Evolutionary conservation across 2,888 invertebrate genomes (phyloP).

Genomic region (Drosophila phalerata): DNA sequence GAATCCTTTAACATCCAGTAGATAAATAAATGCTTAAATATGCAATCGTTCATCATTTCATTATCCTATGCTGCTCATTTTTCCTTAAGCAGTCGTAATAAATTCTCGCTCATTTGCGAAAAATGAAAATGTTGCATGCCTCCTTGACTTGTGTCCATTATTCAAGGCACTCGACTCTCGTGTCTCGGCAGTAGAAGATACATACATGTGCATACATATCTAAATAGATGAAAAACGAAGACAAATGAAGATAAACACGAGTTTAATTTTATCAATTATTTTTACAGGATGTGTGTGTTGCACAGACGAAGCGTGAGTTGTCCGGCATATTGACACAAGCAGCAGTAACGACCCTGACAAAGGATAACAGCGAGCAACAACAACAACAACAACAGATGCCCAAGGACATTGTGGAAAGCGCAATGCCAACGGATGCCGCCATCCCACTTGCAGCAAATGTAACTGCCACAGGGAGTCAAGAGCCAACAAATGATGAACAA

Average conservation of each 20-base stretch:
- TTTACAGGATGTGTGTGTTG: slow-evolving; percentile 41
- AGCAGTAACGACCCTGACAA: slow-evolving; percentile 32
- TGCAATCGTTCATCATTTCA: slow-evolving; percentile 24
- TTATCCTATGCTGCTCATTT: slow-evolving; percentile 13
- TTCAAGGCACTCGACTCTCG: slow-evolving; percentile 5
- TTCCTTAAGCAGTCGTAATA: slow-evolving; percentile 18
- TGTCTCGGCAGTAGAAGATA: not conserved
- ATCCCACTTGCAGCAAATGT: slow-evolving; percentile 16
- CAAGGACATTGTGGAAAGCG: slow-evolving; percentile 36
- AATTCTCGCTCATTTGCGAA: slow-evolving; percentile 23
- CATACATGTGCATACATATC: slow-evolving; percentile 4
- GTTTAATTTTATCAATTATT: slow-evolving; percentile 49
- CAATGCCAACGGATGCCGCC: slow-evolving; percentile 13
- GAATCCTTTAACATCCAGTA: not conserved
- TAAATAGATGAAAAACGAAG: slow-evolving; percentile 6
- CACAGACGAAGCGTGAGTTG: slow-evolving; percentile 23
- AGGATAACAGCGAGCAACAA: slow-evolving; percentile 26
- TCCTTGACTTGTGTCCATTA: slow-evolving; percentile 5
- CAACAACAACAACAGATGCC: slow-evolving; percentile 15
- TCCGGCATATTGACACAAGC: slow-evolving; percentile 29
- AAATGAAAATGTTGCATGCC: slow-evolving; percentile 13
- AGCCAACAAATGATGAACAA: slow-evolving; percentile 26
- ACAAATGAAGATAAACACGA: slow-evolving; percentile 42
- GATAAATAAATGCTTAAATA: slow-evolving; percentile 20
- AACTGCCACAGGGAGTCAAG: slow-evolving; percentile 18